A percentile compares a stretch with the other conserved stretches of the same genome.
Evolutionary conservation across 2,888 invertebrate genomes (phyloP).

Genomic region (Idaea straminata): DNA sequence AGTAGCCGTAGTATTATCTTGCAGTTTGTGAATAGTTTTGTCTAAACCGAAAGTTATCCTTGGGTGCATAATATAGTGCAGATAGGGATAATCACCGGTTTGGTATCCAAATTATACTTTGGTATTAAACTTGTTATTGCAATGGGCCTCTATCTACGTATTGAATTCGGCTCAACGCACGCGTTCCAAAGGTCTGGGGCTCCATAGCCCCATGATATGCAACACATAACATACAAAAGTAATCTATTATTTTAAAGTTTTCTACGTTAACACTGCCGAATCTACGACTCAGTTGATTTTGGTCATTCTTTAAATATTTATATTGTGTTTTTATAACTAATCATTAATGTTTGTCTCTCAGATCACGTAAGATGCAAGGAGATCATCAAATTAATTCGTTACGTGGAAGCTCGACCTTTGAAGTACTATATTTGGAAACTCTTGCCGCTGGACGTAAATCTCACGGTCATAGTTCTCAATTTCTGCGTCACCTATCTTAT

Average conservation of each 20-base stretch:
- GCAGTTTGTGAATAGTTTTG: neutral
- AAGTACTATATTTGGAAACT: constrained; percentile 9
- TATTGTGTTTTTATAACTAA: neutral
- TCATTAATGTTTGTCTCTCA: neutral
- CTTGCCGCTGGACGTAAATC: constrained; percentile 8
- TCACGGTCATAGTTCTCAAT: constrained; percentile 5
- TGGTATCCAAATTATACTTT: too few species aligned
- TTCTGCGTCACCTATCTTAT: constrained; percentile 12
- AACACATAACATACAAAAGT: too few species aligned
- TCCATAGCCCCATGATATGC: too few species aligned
- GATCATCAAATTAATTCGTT: constrained; percentile 2
- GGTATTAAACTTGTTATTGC: too few species aligned
- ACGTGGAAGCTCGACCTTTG: constrained; percentile 15
- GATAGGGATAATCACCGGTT: too few species aligned
- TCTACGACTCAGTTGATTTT: too few species aligned
- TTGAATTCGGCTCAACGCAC: too few species aligned
- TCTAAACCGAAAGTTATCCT: too few species aligned
- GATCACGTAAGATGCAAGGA: neutral
- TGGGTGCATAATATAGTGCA: too few species aligned
- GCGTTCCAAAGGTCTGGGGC: too few species aligned
- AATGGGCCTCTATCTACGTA: too few species aligned
- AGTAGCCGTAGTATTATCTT: neutral
- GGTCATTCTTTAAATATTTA: neutral
- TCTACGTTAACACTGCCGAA: too few species aligned
- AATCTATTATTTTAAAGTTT: neutral